A percentile compares a stretch with the other conserved stretches of the same genome.
Conservation (phyloP, 64 coral and sea anemone species). For the Stichodactyla mertensii region DNA sequence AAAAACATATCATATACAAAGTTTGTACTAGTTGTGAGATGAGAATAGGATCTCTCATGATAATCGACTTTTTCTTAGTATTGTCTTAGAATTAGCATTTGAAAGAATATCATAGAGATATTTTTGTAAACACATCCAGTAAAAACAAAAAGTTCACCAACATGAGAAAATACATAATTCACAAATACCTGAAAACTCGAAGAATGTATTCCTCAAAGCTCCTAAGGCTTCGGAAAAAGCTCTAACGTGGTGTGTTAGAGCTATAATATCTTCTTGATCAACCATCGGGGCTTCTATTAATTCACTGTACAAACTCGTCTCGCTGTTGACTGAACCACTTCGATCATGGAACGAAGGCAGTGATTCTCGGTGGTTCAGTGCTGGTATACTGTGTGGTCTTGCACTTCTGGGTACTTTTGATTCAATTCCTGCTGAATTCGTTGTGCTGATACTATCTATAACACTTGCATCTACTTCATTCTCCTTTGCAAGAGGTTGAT, state of each 20-base stretch:
- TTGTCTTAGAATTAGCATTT: slow-evolving; percentile 3
- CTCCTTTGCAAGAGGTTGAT: slow-evolving; percentile 1
- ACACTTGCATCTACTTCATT: background rate
- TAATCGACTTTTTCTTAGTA: slow-evolving; percentile 6
- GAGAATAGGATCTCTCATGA: background rate
- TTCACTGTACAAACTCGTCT: slow-evolving; percentile 72
- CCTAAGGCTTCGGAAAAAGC: slow-evolving; percentile 79
- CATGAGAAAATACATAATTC: background rate
- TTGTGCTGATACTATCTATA: background rate
- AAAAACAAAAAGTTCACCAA: background rate
- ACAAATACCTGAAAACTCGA: slow-evolving; percentile 65
- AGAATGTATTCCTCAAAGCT: slow-evolving; percentile 71
- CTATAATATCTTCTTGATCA: slow-evolving; percentile 83
- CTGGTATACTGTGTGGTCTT: background rate
- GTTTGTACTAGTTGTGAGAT: background rate
- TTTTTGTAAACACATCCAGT: slow-evolving; percentile 24
- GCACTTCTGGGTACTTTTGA: slow-evolving; percentile 19
- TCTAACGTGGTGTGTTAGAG: slow-evolving; percentile 69
- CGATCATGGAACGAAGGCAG: slow-evolving; percentile 65
- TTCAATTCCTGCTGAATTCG: background rate
- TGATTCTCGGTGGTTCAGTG: slow-evolving; percentile 53
- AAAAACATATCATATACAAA: background rate
- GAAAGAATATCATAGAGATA: background rate
- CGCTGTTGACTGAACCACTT: slow-evolving; percentile 87
- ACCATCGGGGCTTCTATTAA: slow-evolving; percentile 79